A percentile compares a stretch with the other conserved stretches of the same genome.
Conservation (phyloP, 2,113 vertebrate species). For the Tupaia chinensis region DNA sequence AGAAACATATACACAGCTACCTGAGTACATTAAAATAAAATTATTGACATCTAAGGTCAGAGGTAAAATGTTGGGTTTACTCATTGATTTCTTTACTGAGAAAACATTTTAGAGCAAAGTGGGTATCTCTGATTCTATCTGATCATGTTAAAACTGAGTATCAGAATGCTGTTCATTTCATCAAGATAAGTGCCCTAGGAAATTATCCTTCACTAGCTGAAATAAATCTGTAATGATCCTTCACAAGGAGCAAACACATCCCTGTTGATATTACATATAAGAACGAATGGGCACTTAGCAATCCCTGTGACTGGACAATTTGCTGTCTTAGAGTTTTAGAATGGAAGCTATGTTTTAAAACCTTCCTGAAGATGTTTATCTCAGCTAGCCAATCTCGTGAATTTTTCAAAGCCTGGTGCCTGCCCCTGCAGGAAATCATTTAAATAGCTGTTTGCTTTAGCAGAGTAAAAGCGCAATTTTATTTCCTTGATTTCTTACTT, state of each 20-base stretch:
- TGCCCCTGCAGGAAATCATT: background rate
- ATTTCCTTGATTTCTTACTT: conserved; percentile 17
- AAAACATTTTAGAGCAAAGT: background rate
- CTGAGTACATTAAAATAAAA: background rate
- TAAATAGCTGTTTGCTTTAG: background rate
- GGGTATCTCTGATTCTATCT: background rate
- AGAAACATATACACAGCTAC: background rate
- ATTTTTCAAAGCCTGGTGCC: background rate
- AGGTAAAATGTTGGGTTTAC: background rate
- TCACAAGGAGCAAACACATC: background rate
- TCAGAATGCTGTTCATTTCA: background rate
- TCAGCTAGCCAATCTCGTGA: background rate
- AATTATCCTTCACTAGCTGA: background rate
- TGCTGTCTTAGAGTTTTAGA: background rate
- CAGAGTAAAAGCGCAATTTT: background rate
- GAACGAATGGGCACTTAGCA: background rate
- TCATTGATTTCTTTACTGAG: background rate
- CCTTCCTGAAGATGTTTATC: background rate
- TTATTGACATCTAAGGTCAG: background rate
- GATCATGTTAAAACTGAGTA: background rate
- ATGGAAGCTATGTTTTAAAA: background rate
- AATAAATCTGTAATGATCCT: conserved; percentile 29
- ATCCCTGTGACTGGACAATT: background rate
- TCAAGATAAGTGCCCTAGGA: background rate
- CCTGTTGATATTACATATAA: background rate